These are phyloP conservation scores for Rhynchotus rufescens DNA, from an alignment of 2,797 vertebrate genomes.

Conservation along the genomic window DNA sequence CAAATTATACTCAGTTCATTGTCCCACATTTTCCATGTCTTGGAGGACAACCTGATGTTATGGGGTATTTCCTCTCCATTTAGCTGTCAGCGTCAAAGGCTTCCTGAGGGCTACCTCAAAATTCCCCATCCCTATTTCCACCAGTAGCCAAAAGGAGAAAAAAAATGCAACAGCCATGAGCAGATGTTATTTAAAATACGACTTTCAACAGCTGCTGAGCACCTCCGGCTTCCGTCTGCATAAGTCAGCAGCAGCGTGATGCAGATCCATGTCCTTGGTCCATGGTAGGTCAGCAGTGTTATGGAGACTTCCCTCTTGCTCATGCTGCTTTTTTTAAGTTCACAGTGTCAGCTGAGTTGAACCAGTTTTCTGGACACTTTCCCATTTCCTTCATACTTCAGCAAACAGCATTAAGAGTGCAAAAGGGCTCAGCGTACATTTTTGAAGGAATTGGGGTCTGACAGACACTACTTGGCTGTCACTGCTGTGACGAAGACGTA, in stretches of 20 bases:
- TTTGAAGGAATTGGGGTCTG: slow-evolving; percentile 24
- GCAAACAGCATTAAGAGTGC: not conserved
- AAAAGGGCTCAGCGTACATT: not conserved
- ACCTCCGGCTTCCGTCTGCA: fast-evolving
- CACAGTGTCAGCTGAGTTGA: not conserved
- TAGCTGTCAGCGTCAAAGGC: not conserved
- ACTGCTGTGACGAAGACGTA: not conserved
- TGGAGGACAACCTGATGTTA: not conserved
- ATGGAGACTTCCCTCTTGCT: not conserved
- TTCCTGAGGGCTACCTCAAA: not conserved
- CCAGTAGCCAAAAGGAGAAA: not conserved
- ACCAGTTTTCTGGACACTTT: slow-evolving; percentile 42
- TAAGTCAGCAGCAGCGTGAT: fast-evolving
- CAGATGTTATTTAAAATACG: not conserved
- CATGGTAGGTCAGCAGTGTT: fast-evolving
- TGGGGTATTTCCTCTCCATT: fast-evolving
- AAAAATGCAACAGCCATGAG: not conserved
- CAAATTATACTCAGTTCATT: not conserved
- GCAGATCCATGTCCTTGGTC: fast-evolving
- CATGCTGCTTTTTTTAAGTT: slow-evolving; percentile 3
- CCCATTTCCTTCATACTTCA: slow-evolving; percentile 41
- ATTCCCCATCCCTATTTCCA: not conserved
- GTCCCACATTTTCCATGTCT: not conserved
- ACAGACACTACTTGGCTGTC: not conserved
- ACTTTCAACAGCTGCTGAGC: not conserved